Evolutionary conservation across 1,140 invertebrate species (phyloP).

Genomic region (Temnothorax nylanderi): DNA sequence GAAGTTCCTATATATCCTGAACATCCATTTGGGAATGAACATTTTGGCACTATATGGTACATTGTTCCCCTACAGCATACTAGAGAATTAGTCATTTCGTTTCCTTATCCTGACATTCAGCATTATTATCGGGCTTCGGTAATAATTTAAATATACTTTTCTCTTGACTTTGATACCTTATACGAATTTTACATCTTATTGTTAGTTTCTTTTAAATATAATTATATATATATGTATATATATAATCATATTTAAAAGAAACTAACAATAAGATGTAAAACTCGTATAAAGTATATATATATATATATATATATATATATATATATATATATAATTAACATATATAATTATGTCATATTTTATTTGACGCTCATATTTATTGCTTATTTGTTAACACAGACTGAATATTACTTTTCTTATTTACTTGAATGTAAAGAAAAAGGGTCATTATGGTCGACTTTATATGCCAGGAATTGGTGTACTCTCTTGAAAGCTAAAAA

Average conservation of each 20-base stretch:
- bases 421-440: conserved; percentile 98
- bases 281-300: too few relatives aligned
- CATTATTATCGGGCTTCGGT: conserved; percentile 92
- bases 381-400: conserved; percentile 87
- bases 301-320: too few relatives aligned
- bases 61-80: conserved; percentile 97
- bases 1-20: conserved; percentile 90
- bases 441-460: conserved; percentile 95
- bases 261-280: too few relatives aligned
- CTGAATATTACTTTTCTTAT: conserved; percentile 95
- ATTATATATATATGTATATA: too few relatives aligned
- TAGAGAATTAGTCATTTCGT: conserved; percentile 94
- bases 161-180: not conserved
- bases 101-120: conserved; percentile 95
- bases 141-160: conserved; percentile 78
- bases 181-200: too few relatives aligned
- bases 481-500: conserved; percentile 91
- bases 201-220: too few relatives aligned
- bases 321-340: too few relatives aligned
- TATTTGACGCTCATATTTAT: conserved; percentile 23
- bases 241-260: too few relatives aligned
- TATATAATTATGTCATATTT: not conserved
- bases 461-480: conserved; percentile 96
- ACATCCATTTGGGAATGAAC: conserved; percentile 92
- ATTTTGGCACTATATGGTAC: conserved; percentile 89